Evolutionary conservation across 1,140 invertebrate genomes (phyloP).

Genomic region (Zaprionus africanus): DNA sequence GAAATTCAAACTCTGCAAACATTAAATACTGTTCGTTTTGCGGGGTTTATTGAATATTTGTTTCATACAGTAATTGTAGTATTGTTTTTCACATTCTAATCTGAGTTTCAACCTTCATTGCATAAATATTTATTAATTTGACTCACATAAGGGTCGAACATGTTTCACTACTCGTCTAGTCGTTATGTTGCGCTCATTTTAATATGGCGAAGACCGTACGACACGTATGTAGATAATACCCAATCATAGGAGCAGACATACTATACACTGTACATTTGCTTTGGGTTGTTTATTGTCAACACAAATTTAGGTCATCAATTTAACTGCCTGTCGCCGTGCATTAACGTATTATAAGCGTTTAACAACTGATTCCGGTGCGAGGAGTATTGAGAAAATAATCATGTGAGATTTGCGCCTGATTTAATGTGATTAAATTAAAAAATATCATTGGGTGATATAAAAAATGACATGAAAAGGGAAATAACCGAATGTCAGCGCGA

Average conservation of each 20-base stretch:
- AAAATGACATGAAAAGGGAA: slow-evolving; percentile 29
- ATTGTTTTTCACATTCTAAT: not conserved
- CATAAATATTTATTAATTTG: not conserved
- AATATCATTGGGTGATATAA: slow-evolving; percentile 34
- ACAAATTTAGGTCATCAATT: slow-evolving; percentile 52
- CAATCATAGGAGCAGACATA: no score
- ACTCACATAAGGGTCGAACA: not conserved
- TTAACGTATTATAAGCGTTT: slow-evolving; percentile 67
- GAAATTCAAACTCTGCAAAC: not conserved
- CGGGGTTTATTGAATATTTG: not conserved
- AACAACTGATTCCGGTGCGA: slow-evolving; percentile 26
- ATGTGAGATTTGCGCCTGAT: slow-evolving; percentile 53
- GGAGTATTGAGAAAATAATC: slow-evolving; percentile 43
- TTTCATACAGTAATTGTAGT: not conserved
- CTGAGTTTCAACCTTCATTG: not conserved
- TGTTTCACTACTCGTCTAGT: not conserved
- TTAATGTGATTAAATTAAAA: slow-evolving; percentile 67
- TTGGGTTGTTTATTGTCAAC: slow-evolving; percentile 51
- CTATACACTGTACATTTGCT: slow-evolving; percentile 42
- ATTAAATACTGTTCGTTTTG: not conserved
- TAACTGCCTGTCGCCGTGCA: slow-evolving; percentile 39
- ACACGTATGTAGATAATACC: no score
- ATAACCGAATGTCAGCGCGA: slow-evolving; percentile 25
- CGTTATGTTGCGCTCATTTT: no score
- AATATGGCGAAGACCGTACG: no score